Percentiles rank a stretch among this genome's conserved stretches.
These are phyloP conservation scores for Zaprionus obscuricornis DNA, from an alignment of 2,888 invertebrate genomes.

Conservation along the genomic window DNA sequence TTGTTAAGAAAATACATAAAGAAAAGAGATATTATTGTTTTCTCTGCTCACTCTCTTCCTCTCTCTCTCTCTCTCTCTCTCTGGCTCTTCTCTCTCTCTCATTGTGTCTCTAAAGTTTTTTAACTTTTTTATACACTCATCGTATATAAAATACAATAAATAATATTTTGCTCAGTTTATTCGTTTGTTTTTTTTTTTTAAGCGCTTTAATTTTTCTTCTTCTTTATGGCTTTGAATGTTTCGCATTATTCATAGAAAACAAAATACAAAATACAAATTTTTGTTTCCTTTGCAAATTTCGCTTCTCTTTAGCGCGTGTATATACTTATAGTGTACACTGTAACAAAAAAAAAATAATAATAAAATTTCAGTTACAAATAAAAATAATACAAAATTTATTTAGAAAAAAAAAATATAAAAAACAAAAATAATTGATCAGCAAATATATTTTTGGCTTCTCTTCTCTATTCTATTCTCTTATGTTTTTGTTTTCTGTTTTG, in stretches of 20 bases:
- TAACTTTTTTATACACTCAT: slow-evolving; percentile 37
- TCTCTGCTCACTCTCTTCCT: no score
- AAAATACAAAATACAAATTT: slow-evolving; percentile 22
- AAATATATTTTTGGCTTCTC: slow-evolving; percentile 74
- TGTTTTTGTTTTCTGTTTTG: slow-evolving; percentile 49
- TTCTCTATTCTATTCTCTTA: slow-evolving; percentile 67
- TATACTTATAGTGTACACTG: slow-evolving; percentile 20
- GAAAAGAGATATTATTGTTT: no score
- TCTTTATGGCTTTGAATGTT: slow-evolving; percentile 58
- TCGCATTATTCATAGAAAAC: slow-evolving; percentile 32
- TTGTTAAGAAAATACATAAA: no score
- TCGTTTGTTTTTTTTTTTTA: slow-evolving; percentile 4
- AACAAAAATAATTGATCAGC: slow-evolving; percentile 59
- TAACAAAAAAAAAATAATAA: slow-evolving; percentile 7
- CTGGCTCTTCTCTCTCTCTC: no score
- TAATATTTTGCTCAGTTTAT: slow-evolving; percentile 13
- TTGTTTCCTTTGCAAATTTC: slow-evolving; percentile 52
- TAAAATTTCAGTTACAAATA: slow-evolving; percentile 33
- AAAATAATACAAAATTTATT: slow-evolving; percentile 22
- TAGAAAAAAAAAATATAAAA: slow-evolving; percentile 24
- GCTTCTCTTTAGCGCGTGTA: slow-evolving; percentile 42
- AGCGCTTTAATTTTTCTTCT: slow-evolving; percentile 30
- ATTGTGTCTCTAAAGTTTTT: slow-evolving; percentile 24
- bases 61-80: background rate
- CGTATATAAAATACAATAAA: no score